Percentiles rank a stretch among this genome's conserved stretches.
Evolutionary conservation across 1,140 invertebrate species (phyloP).

Genomic region (Drosophila lacertosa): DNA sequence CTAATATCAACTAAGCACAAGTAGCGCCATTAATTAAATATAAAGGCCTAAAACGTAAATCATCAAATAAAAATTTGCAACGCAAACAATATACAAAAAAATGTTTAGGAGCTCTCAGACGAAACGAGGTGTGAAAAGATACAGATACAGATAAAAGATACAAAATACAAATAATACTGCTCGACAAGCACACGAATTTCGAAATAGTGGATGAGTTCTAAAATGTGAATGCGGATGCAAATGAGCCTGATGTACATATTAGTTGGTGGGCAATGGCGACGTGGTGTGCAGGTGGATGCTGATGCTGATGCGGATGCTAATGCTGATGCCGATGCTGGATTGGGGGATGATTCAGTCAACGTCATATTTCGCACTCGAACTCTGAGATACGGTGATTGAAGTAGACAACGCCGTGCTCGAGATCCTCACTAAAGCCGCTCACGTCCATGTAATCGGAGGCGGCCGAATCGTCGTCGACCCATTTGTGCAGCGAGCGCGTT

Average conservation of each 20-base stretch:
- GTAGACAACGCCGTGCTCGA: slow-evolving; percentile 83
- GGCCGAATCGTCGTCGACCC: slow-evolving; percentile 88
- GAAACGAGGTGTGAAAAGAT: slow-evolving; percentile 15
- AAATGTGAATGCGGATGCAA: background rate
- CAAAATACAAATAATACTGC: slow-evolving; percentile 70
- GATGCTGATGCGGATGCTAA: background rate
- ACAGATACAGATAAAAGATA: slow-evolving; percentile 44
- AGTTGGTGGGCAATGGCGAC: slow-evolving; percentile 57
- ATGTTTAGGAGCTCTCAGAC: slow-evolving; percentile 22
- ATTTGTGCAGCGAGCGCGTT: slow-evolving; percentile 84
- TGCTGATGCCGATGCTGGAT: slow-evolving; percentile 15
- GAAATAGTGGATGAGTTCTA: slow-evolving; percentile 18
- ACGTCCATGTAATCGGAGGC: slow-evolving; percentile 91
- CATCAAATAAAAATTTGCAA: slow-evolving; percentile 43
- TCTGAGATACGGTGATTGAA: slow-evolving; percentile 85
- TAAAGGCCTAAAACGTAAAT: slow-evolving; percentile 49
- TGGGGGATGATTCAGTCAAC: slow-evolving; percentile 65
- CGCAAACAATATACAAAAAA: slow-evolving; percentile 50
- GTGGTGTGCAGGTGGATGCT: slow-evolving; percentile 46
- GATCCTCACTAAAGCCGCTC: slow-evolving; percentile 90
- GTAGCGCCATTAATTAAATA: slow-evolving; percentile 65
- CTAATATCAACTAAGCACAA: slow-evolving; percentile 74
- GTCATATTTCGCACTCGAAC: slow-evolving; percentile 87
- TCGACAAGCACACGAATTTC: slow-evolving; percentile 66
- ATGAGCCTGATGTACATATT: slow-evolving; percentile 23